phyloP scores from a whole-genome alignment of 2,113 vertebrate species.

The Aythya baeri region DNA sequence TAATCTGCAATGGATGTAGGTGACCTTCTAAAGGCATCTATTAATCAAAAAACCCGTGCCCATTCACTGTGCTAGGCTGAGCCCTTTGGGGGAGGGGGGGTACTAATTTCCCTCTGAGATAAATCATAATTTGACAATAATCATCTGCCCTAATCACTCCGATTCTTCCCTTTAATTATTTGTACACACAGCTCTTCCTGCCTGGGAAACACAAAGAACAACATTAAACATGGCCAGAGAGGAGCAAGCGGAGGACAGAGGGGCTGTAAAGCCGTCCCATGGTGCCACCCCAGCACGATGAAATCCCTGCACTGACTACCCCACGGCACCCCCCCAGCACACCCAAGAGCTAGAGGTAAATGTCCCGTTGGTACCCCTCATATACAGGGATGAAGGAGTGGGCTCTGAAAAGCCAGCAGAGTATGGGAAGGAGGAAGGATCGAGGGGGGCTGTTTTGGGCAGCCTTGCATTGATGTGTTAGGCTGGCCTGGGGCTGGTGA shows the following conservation, averaged over 20 bases:
- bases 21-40: slow-evolving; percentile 85
- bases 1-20: slow-evolving; percentile 85
- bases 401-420: neutral
- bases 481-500: neutral
- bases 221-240: neutral
- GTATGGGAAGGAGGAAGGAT: neutral
- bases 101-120: slow-evolving; percentile 82
- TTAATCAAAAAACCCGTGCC: slow-evolving; percentile 81
- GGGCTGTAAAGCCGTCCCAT: neutral
- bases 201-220: slow-evolving; percentile 39
- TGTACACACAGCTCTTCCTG: slow-evolving; percentile 78
- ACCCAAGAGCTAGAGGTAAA: neutral
- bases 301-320: neutral
- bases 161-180: slow-evolving; percentile 82
- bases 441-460: neutral
- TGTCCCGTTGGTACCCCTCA: neutral
- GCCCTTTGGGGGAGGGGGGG: slow-evolving; percentile 74
- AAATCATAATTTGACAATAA: slow-evolving; percentile 87
- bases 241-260: neutral
- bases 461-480: neutral
- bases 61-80: slow-evolving; percentile 75
- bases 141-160: slow-evolving; percentile 84
- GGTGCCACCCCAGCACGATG: neutral
- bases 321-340: neutral
- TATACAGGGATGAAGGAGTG: neutral